Percentiles rank a stretch among this genome's conserved stretches.
These are phyloP conservation scores for Drosophila lacicola DNA, from an alignment of 2,888 invertebrate species.

Conservation along the genomic window DNA sequence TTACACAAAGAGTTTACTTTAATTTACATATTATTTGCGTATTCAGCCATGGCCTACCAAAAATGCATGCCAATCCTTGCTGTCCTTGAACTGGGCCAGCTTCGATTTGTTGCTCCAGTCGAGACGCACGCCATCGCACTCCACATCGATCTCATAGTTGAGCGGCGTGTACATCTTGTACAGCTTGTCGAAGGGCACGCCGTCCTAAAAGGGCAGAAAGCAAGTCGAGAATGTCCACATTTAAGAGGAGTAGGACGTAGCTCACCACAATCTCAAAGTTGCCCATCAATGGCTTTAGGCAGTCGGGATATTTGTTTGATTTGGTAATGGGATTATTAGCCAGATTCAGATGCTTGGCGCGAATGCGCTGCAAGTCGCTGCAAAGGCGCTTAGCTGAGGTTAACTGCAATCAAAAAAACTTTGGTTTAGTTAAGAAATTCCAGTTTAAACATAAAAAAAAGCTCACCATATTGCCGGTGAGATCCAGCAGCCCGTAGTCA, in stretches of 20 bases:
- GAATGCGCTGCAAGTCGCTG: conserved; percentile 68
- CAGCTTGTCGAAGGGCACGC: conserved; percentile 75
- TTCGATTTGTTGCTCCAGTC: conserved; percentile 63
- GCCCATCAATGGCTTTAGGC: conserved; percentile 65
- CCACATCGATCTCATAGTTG: conserved; percentile 67
- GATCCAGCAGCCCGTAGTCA: conserved; percentile 74
- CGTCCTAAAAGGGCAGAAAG: conserved; percentile 73
- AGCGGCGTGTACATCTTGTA: conserved; percentile 72
- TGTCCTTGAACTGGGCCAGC: conserved; percentile 67
- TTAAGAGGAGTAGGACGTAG: too few relatives aligned
- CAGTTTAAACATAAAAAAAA: accelerated
- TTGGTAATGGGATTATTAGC: conserved; percentile 77
- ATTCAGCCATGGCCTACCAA: conserved; percentile 50
- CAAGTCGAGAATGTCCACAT: too few relatives aligned
- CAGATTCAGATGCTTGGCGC: conserved; percentile 71
- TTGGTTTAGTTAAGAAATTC: accelerated
- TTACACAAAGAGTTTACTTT: not conserved
- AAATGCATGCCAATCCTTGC: conserved; percentile 81
- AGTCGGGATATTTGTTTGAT: conserved; percentile 74
- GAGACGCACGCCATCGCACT: conserved; percentile 64
- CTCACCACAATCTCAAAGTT: conserved; percentile 79
- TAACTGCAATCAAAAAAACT: conserved; percentile 44
- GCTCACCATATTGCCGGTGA: conserved; percentile 73
- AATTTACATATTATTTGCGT: not conserved
- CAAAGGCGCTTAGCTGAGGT: conserved; percentile 69